These are phyloP conservation scores for Andrena praecox DNA, from an alignment of 2,888 invertebrate genomes.

Conservation along the genomic window DNA sequence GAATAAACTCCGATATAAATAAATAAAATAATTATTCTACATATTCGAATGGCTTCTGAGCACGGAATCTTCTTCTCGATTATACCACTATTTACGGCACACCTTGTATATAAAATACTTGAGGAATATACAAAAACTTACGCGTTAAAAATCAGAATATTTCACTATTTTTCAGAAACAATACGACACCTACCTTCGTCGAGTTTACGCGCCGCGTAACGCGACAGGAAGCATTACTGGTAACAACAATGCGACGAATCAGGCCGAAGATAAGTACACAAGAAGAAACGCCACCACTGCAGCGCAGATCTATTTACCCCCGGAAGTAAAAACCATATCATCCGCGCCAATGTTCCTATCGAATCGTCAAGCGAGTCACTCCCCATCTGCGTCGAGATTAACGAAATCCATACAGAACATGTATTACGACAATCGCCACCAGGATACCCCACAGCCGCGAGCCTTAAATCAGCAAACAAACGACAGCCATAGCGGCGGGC, in stretches of 20 bases:
- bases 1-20: too few species aligned
- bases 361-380: constrained; percentile 12
- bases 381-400: constrained; percentile 3
- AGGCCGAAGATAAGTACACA: constrained; percentile 64
- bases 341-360: constrained; percentile 10
- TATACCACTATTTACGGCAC: neutral
- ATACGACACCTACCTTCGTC: constrained; percentile 77
- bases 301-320: constrained; percentile 9
- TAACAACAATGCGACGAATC: constrained; percentile 77
- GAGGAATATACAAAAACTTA: neutral
- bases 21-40: too few species aligned
- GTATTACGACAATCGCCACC: constrained; percentile 6
- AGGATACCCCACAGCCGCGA: neutral
- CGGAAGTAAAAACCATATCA: constrained; percentile 25
- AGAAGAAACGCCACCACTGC: neutral
- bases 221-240: constrained; percentile 69
- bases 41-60: too few species aligned
- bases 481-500: neutral
- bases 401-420: neutral
- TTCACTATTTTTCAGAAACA: constrained; percentile 77
- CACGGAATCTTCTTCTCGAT: neutral
- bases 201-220: constrained; percentile 66
- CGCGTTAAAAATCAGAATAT: neutral
- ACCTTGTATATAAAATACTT: neutral
- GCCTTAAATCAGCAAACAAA: constrained; percentile 27